Conservation (phyloP, 2,797 vertebrate species). For the Otus scops region DNA sequence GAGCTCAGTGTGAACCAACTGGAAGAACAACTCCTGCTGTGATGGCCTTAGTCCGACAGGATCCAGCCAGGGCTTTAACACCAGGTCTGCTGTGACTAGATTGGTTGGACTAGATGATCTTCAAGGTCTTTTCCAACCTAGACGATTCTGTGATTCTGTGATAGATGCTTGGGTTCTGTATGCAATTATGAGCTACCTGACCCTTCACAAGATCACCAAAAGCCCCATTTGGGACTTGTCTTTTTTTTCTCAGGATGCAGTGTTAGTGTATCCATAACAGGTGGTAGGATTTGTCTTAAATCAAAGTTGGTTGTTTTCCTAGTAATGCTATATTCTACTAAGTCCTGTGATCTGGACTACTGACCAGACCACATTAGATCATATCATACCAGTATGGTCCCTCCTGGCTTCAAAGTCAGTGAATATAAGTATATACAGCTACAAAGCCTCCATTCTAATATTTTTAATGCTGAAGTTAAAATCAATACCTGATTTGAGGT, state of each 20-base stretch:
- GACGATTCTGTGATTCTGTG: no score
- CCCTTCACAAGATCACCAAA: not conserved
- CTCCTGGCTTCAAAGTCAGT: not conserved
- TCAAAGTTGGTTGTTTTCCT: not conserved
- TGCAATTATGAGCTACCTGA: not conserved
- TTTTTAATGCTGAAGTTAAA: not conserved
- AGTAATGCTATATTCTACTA: not conserved
- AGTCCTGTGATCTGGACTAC: not conserved
- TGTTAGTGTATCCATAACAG: not conserved
- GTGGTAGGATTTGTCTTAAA: not conserved
- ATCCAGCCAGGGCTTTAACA: not conserved
- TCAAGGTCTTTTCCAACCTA: no score
- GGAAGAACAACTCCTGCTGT: not conserved
- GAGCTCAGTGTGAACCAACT: not conserved
- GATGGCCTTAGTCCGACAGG: not conserved
- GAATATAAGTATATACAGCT: not conserved
- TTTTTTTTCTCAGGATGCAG: not conserved
- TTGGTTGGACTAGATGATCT: no score
- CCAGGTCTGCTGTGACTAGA: not conserved
- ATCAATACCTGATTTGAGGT: not conserved
- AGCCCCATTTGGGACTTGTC: not conserved
- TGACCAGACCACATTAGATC: not conserved
- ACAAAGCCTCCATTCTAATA: not conserved
- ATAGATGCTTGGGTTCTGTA: not conserved
- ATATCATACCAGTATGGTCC: not conserved